phyloP scores from a whole-genome alignment of 2,113 vertebrate genomes.

The Leptobrachium ailaonicum region DNA sequence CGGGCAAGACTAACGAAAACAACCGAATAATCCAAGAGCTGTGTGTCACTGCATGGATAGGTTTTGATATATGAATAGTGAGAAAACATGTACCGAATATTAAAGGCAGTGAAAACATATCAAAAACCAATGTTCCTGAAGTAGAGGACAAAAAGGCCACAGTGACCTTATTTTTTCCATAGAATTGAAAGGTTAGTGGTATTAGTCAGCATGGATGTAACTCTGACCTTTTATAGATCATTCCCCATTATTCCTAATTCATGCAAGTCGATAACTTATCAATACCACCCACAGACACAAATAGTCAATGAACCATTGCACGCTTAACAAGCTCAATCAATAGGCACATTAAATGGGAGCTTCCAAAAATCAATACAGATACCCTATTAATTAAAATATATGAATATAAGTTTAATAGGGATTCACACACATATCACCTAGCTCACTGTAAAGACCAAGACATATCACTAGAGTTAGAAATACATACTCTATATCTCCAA shows the following conservation, averaged over 20 bases:
- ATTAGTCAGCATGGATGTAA: background rate
- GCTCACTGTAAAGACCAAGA: too few species aligned
- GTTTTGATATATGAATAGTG: too few species aligned
- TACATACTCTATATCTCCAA: too few species aligned
- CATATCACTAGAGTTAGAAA: too few species aligned
- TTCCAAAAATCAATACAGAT: too few species aligned
- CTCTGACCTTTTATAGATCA: constrained; percentile 29
- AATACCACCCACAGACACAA: constrained; percentile 17
- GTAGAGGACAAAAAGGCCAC: background rate
- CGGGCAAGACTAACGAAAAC: too few species aligned
- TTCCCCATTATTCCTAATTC: constrained; percentile 28
- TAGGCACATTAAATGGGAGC: background rate
- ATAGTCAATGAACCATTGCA: background rate
- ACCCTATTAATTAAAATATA: too few species aligned
- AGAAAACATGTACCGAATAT: background rate
- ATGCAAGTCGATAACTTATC: constrained; percentile 27
- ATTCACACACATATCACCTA: too few species aligned
- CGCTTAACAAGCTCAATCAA: background rate
- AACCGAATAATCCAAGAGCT: too few species aligned
- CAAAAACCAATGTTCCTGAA: background rate
- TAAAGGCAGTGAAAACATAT: constrained; percentile 1
- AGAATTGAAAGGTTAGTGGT: constrained; percentile 22
- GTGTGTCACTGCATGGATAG: too few species aligned
- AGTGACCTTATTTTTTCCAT: background rate
- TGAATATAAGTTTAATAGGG: too few species aligned